Evolutionary conservation across 37 sponge, comb jelly and placozoan species (phyloP), one percentile per base, ranked within the genome.

Genomic region (Tethya wilhelma): DNA sequence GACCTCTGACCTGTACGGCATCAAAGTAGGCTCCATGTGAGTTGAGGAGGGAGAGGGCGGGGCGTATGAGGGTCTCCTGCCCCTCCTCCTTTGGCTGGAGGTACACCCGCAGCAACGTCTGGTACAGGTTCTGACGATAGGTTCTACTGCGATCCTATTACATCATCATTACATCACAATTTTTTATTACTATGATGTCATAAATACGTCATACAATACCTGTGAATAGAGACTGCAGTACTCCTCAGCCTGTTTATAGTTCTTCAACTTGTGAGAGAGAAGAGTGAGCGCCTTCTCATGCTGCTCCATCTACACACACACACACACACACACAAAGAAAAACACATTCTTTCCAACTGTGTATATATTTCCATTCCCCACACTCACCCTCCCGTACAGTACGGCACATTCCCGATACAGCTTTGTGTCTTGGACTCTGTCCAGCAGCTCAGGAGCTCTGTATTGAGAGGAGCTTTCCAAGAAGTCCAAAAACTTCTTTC

Each of bases 11-110:
- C 70, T 90, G 78, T 44, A 78, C 90, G 22, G 85, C 72, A 80
- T 93, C 94, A 82, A 93, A 83, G 36, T 90, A 68, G 3, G 80
- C 90, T 56, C 80, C 85, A 66, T 86, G 87, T 7, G 74, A 69
- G 71, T 95, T 95, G n/a, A 95, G 90, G 2, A 95, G 62, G 0
- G 74, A 31, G 4, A 95, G 66, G 37, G 96, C 93, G 28, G 82
- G 90, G 19, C 41, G 65, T 28, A 82, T 76, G 26, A 88, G 56
- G 2, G 80, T 55, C 31, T 56, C 59, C 34, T 73, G 77, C 25
- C 59, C 41, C 88, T 85, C 80, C 64, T 90, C 88, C 37, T 60
- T 44, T 43, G 91, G 91, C 37, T 69, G 49, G 14, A 90, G 80
- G 56, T 87, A 94, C 3, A 82, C 91, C 33, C 74, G 26, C 2